Evolutionary conservation across 2,113 vertebrate genomes (phyloP).

Genomic region (Scomber japonicus): DNA sequence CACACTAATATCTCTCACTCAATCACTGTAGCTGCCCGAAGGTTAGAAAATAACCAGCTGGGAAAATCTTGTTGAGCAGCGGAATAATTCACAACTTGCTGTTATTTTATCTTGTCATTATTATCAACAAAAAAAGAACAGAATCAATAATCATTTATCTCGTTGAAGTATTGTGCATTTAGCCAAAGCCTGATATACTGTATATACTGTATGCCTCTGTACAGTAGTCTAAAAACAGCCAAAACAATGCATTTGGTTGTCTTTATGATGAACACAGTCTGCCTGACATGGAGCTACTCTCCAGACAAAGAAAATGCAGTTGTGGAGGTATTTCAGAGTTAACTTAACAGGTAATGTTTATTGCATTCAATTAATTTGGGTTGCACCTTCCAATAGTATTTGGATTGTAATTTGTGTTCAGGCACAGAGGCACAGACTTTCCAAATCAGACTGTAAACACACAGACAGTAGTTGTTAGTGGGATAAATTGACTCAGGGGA

Average conservation of each 20-base stretch:
- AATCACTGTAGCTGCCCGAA: slow-evolving; percentile 1
- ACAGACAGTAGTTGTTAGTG: not conserved
- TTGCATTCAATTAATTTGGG: no score
- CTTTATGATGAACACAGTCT: not conserved
- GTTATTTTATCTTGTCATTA: slow-evolving; percentile 6
- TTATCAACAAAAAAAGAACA: not conserved
- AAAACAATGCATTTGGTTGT: not conserved
- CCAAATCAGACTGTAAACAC: not conserved
- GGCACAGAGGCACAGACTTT: no score
- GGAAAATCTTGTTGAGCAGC: not conserved
- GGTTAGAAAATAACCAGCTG: slow-evolving; percentile 11
- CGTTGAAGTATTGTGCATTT: no score
- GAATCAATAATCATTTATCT: not conserved
- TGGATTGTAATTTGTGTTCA: no score
- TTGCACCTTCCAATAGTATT: no score
- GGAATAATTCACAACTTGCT: not conserved
- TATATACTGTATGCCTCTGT: not conserved
- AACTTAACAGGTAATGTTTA: no score
- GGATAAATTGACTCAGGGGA: slow-evolving; percentile 12
- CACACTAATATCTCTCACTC: not conserved
- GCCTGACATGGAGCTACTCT: no score
- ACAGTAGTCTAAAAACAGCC: no score
- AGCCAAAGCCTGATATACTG: not conserved
- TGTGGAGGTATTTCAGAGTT: no score
- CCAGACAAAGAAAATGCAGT: no score